phyloP scores from a whole-genome alignment of 2,113 vertebrate genomes.

The Chunga burmeisteri region DNA sequence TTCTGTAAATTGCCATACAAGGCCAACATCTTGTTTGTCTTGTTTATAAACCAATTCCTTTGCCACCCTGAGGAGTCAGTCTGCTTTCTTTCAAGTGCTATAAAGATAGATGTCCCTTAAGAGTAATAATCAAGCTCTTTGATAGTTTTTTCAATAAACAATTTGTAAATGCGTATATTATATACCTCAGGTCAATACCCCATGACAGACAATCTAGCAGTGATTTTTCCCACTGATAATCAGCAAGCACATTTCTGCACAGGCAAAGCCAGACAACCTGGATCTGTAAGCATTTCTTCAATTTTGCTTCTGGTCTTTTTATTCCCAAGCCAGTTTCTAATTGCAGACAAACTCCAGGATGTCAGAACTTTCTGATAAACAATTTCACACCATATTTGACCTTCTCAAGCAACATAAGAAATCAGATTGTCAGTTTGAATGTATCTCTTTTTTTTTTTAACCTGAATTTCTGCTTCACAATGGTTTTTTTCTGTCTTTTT shows the following conservation, averaged over 20 bases:
- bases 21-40: neutral
- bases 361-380: neutral
- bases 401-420: neutral
- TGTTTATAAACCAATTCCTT: neutral
- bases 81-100: neutral
- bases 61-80: neutral
- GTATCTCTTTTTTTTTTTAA: neutral
- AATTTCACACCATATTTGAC: neutral
- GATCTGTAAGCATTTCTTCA: neutral
- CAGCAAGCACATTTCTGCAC: neutral
- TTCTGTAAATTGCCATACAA: neutral
- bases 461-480: neutral
- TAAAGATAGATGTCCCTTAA: neutral
- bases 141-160: neutral
- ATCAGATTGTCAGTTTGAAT: neutral
- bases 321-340: neutral
- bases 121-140: neutral
- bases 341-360: neutral
- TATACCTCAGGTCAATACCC: neutral
- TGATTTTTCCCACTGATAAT: neutral
- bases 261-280: neutral
- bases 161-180: neutral
- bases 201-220: neutral
- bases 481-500: accelerated
- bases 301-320: neutral